A percentile compares a stretch with the other conserved stretches of the same genome.
Evolutionary conservation across 2,113 vertebrate species (phyloP).

Genomic region (Marcusenius ussheri): DNA sequence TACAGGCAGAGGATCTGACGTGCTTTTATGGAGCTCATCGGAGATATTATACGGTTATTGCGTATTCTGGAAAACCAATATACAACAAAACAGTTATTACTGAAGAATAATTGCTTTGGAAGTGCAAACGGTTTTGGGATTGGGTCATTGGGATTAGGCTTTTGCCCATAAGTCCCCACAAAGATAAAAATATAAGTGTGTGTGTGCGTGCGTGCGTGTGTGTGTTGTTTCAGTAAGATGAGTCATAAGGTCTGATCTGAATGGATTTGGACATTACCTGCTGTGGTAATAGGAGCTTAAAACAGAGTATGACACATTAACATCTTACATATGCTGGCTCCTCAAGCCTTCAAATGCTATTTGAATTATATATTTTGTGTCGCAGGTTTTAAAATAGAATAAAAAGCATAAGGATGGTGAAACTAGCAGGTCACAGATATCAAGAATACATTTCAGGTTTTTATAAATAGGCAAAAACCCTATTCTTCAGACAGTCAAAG

Average conservation of each 20-base stretch:
- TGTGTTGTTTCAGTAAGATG: background rate
- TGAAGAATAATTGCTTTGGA: background rate
- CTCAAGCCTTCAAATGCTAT: background rate
- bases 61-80: background rate
- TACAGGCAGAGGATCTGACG: background rate
- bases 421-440: background rate
- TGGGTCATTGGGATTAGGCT: background rate
- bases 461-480: background rate
- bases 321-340: background rate
- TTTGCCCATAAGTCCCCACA: background rate
- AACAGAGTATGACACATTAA: background rate
- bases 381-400: background rate
- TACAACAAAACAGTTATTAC: background rate
- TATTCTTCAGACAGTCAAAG: background rate
- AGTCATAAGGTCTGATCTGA: background rate
- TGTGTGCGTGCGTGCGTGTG: background rate
- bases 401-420: background rate
- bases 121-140: background rate
- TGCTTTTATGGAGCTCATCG: background rate
- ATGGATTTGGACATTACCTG: background rate
- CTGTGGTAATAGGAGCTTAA: background rate
- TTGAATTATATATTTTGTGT: background rate
- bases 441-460: background rate
- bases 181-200: background rate
- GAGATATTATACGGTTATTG: background rate